A percentile compares a stretch with the other conserved stretches of the same genome.
Evolutionary conservation across 2,888 invertebrate genomes (phyloP).

Genomic region (Phragmatobia fuliginosa): DNA sequence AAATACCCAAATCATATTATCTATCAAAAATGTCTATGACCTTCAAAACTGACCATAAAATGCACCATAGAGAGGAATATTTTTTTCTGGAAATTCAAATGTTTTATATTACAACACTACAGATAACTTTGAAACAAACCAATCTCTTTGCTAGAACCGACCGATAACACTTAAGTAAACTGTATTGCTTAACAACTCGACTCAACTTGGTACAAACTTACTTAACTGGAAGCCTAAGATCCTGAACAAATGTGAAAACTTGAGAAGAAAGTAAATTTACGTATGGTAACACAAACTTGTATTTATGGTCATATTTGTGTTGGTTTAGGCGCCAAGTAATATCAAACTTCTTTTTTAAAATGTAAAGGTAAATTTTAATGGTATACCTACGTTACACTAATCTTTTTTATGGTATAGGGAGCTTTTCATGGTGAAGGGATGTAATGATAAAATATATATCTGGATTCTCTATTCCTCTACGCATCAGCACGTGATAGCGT

Average conservation of each 20-base stretch:
- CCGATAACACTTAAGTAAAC: conserved; percentile 41
- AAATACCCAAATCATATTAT: no score
- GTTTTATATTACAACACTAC: background rate
- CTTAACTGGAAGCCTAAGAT: conserved; percentile 47
- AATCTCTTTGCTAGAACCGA: conserved; percentile 29
- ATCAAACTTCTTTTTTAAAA: conserved; percentile 13
- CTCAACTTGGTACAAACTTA: conserved; percentile 42
- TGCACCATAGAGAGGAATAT: background rate
- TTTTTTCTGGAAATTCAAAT: background rate
- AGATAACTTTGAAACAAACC: conserved; percentile 28
- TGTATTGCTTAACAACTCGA: conserved; percentile 48
- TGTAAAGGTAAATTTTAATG: background rate
- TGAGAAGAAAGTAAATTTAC: conserved; percentile 39
- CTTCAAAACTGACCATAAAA: background rate
- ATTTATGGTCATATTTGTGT: conserved; percentile 31
- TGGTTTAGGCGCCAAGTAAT: conserved; percentile 23
- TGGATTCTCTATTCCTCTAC: no score
- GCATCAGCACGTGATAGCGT: no score
- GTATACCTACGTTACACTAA: background rate
- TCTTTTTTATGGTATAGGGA: no score
- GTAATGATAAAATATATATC: no score
- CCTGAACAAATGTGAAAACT: conserved; percentile 61
- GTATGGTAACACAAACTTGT: conserved; percentile 31
- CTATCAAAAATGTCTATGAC: background rate
- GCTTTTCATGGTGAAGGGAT: no score